Evolutionary conservation across 2,113 vertebrate genomes (phyloP).

Genomic region (Hippolais icterina): DNA sequence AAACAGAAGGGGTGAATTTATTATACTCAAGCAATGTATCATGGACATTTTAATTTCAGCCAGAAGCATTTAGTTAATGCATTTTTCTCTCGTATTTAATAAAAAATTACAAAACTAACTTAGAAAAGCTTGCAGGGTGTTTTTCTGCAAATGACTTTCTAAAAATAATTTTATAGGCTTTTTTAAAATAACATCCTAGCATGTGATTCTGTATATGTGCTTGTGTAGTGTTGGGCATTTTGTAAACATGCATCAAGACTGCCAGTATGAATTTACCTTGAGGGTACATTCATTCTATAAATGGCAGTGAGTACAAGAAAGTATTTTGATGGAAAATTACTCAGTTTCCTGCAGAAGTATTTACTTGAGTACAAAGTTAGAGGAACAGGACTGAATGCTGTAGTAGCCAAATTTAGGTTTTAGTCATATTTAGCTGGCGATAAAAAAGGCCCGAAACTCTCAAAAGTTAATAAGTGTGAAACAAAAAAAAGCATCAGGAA

Average conservation of each 20-base stretch:
- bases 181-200: neutral
- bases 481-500: neutral
- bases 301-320: neutral
- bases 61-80: conserved; percentile 14
- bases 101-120: neutral
- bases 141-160: neutral
- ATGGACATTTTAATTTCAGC: conserved; percentile 44
- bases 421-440: neutral
- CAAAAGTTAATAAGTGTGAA: neutral
- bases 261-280: neutral
- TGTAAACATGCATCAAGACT: neutral
- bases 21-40: conserved; percentile 13
- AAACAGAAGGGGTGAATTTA: conserved; percentile 34
- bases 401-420: neutral
- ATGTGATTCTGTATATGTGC: neutral
- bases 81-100: neutral
- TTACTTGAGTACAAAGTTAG: neutral
- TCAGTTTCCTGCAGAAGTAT: neutral
- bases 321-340: neutral
- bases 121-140: conserved; percentile 12
- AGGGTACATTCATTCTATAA: neutral
- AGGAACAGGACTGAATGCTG: neutral
- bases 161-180: neutral
- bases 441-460: neutral
- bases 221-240: neutral